Base-by-base conservation (phyloP, 2,888 invertebrate genomes). In the Lycia hirtaria region DNA sequence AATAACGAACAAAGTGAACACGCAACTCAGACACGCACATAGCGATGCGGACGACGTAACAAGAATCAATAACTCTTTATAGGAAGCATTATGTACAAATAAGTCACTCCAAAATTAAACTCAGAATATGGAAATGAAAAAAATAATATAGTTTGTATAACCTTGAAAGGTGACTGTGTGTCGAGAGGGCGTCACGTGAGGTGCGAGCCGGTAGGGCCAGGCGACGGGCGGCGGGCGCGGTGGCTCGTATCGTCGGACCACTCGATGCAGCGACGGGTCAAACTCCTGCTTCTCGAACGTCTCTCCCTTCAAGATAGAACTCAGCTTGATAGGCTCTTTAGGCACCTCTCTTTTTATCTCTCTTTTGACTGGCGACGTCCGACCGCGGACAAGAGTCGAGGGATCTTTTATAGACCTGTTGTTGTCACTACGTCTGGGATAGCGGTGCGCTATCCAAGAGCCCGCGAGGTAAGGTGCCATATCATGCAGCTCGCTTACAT, bases 401-500 rank as follows among this genome's bases (percentile, higher is more conserved):
- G 87, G 83, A 64, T 90, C 82, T 55, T 93, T 93, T 37, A 95
- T 73, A 1, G 95, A 94, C 44, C 94, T 91, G 48, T 94, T 93
- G 72, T 96, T 96, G 69, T 95, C 95, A 55, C 93, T 93, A 1
- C 93, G 93, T 68, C 92, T 95, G 0, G 97, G 96, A 78, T 94
- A 96, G 67, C 93, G 94, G 80, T 97, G 97, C 0, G 97, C 96
- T 30, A 95, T 93, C 97, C 97, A 97, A 5, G 95, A 93, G 1
- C 96, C 96, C 0, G 95, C 94, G 60, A 97, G 83, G 81, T 96
- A 96, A 0, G 96, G 96, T 0, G 96, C 95, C 47, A 97, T 95
- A 70, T 96, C 96, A 7, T 95, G 93, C 1, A 96, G 86, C 73
- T 97, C 96, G 66, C 95, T 94, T 15, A 97, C 93, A 72, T 96